Evolutionary conservation across 2,888 invertebrate genomes (phyloP).

Genomic region (Platycheirus albimanus): DNA sequence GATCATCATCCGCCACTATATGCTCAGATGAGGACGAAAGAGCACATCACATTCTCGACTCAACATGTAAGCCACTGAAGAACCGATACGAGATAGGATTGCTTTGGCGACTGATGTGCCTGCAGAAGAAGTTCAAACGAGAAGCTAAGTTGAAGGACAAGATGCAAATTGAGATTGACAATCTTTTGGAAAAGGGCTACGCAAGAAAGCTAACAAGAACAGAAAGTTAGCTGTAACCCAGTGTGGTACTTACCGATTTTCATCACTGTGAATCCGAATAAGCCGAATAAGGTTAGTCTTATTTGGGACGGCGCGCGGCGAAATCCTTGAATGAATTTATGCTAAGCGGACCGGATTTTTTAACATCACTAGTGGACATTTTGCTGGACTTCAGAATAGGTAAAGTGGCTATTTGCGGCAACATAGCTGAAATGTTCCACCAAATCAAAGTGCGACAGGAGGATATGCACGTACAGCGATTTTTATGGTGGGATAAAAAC

Average conservation of each 20-base stretch:
- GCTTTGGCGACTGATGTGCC: constrained; percentile 58
- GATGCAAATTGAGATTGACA: constrained; percentile 62
- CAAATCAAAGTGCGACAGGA: too few species aligned
- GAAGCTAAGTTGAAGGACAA: constrained; percentile 31
- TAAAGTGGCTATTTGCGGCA: constrained; percentile 39
- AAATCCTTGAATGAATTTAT: constrained; percentile 28
- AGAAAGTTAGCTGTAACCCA: not conserved
- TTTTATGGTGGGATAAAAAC: constrained; percentile 55
- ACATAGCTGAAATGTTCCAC: constrained; percentile 73
- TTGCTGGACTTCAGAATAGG: constrained; percentile 23
- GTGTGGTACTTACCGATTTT: constrained; percentile 23
- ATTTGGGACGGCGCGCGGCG: constrained; percentile 35
- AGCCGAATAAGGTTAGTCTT: constrained; percentile 30
- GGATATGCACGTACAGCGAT: too few species aligned
- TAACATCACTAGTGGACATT: constrained; percentile 13
- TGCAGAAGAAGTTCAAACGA: constrained; percentile 57
- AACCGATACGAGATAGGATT: constrained; percentile 34
- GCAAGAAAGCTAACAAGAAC: constrained; percentile 27
- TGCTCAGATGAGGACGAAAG: constrained; percentile 55
- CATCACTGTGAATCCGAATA: constrained; percentile 32
- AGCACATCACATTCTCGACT: constrained; percentile 51
- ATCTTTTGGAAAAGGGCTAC: constrained; percentile 46
- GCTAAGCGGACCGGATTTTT: constrained; percentile 12
- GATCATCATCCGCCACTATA: constrained; percentile 47
- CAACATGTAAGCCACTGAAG: not conserved